phyloP scores from a whole-genome alignment of 2,113 vertebrate genomes.

The Lepus timidus region DNA sequence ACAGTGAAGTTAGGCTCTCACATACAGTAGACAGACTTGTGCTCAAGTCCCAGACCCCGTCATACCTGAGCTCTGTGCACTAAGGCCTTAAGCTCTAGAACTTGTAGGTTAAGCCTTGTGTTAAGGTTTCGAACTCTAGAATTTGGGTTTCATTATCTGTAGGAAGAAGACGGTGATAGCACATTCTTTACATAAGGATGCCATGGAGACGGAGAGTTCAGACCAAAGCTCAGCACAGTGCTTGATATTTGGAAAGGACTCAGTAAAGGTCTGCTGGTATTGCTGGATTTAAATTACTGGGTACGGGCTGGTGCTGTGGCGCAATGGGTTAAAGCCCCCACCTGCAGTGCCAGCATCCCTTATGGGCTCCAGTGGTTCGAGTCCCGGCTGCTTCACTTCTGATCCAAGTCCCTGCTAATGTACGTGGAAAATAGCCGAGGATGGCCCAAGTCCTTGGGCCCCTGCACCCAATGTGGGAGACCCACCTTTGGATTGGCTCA shows the following conservation, averaged over 20 bases:
- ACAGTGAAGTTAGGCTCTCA: neutral
- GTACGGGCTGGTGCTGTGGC: too few species aligned
- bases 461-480: too few species aligned
- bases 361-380: too few species aligned
- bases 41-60: neutral
- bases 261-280: accelerated
- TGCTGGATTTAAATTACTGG: neutral
- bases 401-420: too few species aligned
- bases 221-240: neutral
- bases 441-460: too few species aligned
- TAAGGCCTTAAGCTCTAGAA: neutral
- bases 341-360: too few species aligned
- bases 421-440: too few species aligned
- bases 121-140: neutral
- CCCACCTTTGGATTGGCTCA: too few species aligned
- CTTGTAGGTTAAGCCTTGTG: neutral
- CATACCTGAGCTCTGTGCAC: neutral
- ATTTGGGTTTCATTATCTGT: neutral
- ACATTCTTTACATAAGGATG: neutral
- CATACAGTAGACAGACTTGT: neutral
- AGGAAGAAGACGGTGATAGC: neutral
- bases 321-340: too few species aligned
- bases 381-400: too few species aligned
- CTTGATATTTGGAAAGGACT: accelerated
- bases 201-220: accelerated